Evolutionary conservation across 2,797 vertebrate genomes (phyloP).

Genomic region (Peromyscus melanophrys): DNA sequence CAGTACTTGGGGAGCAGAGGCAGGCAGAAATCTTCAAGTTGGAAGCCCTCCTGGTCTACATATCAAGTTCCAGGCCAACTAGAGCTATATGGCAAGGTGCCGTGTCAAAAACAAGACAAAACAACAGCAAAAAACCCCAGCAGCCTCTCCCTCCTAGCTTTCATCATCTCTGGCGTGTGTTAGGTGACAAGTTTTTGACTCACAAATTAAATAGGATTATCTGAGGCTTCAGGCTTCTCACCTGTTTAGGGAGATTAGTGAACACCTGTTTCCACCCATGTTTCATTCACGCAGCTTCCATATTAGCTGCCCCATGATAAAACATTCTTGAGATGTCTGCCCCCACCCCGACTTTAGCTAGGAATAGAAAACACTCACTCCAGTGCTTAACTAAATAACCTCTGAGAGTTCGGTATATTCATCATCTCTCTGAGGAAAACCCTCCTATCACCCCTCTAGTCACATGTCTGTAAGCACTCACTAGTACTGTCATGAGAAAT

Average conservation of each 20-base stretch:
- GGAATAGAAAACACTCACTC: conserved; percentile 65
- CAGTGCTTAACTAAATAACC: conserved; percentile 6
- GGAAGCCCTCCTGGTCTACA: background rate
- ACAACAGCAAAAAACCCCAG: background rate
- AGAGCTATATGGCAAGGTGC: background rate
- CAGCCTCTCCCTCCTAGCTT: conserved; percentile 25
- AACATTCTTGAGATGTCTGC: conserved; percentile 77
- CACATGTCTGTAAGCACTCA: conserved; percentile 50
- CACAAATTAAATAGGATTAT: conserved; percentile 70
- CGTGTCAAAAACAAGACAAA: background rate
- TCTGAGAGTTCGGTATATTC: conserved; percentile 63
- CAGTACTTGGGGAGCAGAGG: background rate
- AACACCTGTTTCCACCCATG: conserved; percentile 76
- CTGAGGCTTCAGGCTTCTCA: conserved; percentile 65
- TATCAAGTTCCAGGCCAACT: background rate
- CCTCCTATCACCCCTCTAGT: conserved; percentile 29
- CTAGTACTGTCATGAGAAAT: conserved; percentile 59
- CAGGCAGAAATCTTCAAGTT: background rate
- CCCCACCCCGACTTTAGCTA: conserved; percentile 19
- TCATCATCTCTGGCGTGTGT: conserved; percentile 47
- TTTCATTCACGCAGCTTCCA: conserved; percentile 54
- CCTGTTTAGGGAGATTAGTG: conserved; percentile 81
- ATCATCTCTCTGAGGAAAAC: conserved; percentile 35
- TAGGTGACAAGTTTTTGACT: conserved; percentile 76
- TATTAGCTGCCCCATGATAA: conserved; percentile 64